Percentiles rank a stretch among this genome's conserved stretches.
Conservation (phyloP, 2,113 vertebrate genomes). For the Tympanuchus pallidicinctus region DNA sequence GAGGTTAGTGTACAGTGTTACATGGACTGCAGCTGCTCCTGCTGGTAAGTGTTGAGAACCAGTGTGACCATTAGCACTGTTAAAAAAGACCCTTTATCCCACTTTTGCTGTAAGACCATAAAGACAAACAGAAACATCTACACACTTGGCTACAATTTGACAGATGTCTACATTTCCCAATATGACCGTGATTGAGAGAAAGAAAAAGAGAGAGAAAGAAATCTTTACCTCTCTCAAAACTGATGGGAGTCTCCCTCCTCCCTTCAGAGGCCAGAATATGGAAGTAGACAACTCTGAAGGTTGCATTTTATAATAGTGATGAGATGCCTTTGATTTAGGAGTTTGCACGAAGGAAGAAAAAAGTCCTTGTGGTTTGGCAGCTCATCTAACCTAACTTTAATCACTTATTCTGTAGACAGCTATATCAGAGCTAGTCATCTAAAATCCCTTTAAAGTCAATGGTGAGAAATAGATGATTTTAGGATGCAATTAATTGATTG, state of each 20-base stretch:
- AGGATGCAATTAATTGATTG: conserved; percentile 69
- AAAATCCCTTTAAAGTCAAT: conserved; percentile 72
- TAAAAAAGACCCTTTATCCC: background rate
- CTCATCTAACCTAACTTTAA: conserved; percentile 67
- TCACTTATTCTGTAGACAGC: conserved; percentile 64
- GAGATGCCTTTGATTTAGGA: conserved; percentile 65
- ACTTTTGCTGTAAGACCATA: background rate
- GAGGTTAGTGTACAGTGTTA: background rate
- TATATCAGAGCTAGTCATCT: conserved; percentile 66
- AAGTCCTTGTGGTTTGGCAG: conserved; percentile 33
- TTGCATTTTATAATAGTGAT: conserved; percentile 58
- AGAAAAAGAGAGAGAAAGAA: background rate
- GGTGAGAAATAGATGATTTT: conserved; percentile 67
- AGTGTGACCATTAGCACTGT: background rate
- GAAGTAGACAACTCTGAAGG: conserved; percentile 42
- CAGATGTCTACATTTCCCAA: conserved; percentile 50
- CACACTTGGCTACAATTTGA: background rate
- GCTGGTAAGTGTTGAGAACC: background rate
- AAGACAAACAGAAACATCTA: background rate
- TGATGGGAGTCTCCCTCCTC: conserved; percentile 59
- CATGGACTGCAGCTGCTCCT: background rate
- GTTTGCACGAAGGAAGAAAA: conserved; percentile 43
- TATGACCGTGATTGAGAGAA: background rate
- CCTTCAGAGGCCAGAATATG: conserved; percentile 44
- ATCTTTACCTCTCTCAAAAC: conserved; percentile 61